Conservation (phyloP, 1,140 invertebrate species). For the Diachasmimorpha longicaudata region DNA sequence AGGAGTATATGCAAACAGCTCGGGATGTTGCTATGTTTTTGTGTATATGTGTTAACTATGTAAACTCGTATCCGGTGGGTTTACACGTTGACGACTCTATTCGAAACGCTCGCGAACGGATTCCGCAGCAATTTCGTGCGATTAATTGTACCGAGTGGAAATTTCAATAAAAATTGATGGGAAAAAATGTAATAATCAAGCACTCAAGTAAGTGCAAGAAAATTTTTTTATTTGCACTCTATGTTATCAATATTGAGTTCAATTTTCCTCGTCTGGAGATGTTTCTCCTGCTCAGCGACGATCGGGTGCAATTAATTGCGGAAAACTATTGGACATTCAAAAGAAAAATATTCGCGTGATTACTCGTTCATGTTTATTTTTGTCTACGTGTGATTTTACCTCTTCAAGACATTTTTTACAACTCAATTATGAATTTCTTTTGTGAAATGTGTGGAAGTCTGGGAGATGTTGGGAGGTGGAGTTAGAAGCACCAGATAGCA, state of each 20-base stretch:
- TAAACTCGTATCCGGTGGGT: constrained; percentile 10
- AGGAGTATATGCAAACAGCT: constrained; percentile 3
- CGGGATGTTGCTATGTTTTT: background rate
- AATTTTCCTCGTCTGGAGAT: too few relatives aligned
- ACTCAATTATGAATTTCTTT: background rate
- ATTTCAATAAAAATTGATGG: background rate
- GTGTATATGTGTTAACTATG: constrained; percentile 16
- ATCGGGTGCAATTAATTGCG: too few relatives aligned
- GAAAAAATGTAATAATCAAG: background rate
- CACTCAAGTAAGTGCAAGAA: too few relatives aligned
- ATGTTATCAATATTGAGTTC: too few relatives aligned
- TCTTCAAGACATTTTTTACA: background rate
- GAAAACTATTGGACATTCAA: background rate
- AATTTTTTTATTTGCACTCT: too few relatives aligned
- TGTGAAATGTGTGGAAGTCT: background rate
- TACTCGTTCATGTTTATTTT: background rate
- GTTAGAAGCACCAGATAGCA: constrained; percentile 27
- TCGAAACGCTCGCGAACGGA: background rate
- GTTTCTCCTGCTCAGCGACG: too few relatives aligned
- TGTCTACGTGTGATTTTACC: background rate
- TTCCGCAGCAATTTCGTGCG: constrained; percentile 14
- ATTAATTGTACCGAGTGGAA: constrained; percentile 12
- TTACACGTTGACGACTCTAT: constrained; percentile 16
- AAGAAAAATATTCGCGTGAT: background rate
- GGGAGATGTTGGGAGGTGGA: constrained; percentile 29